Evolutionary conservation across 2,113 vertebrate genomes (phyloP).

Genomic region (Dasyurus viverrinus): DNA sequence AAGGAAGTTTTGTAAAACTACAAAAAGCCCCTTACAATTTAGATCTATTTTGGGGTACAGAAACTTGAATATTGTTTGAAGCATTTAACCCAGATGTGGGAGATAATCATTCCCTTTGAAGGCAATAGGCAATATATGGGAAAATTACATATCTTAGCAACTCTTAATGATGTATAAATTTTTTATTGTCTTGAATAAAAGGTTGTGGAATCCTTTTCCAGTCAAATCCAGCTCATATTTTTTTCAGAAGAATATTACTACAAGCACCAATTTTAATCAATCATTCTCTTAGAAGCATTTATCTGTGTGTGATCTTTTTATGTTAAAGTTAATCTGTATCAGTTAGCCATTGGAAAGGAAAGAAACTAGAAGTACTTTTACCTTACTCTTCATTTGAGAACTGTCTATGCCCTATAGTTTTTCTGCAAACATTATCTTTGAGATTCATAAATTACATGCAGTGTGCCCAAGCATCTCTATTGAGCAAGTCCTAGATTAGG

Average conservation of each 20-base stretch:
- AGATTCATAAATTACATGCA: not conserved
- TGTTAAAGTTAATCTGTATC: not conserved
- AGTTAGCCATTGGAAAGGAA: not conserved
- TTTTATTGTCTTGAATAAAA: not conserved
- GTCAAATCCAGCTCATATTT: not conserved
- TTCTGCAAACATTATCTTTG: not conserved
- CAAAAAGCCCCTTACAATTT: not conserved
- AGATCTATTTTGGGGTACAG: not conserved
- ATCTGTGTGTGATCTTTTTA: not conserved
- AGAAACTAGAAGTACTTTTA: not conserved
- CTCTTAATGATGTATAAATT: not conserved
- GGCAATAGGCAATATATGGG: not conserved
- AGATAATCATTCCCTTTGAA: not conserved
- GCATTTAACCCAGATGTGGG: not conserved
- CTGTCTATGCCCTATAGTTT: not conserved
- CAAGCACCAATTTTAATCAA: not conserved
- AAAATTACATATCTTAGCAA: not conserved
- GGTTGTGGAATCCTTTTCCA: not conserved
- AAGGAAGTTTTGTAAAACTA: not conserved
- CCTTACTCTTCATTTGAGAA: not conserved
- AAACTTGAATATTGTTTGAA: not conserved
- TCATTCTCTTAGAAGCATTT: not conserved
- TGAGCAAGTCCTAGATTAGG: not conserved
- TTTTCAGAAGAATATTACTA: not conserved
- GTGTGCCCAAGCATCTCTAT: not conserved